Base-by-base conservation (phyloP, 2,797 vertebrate species). In the Girardinus metallicus region DNA sequence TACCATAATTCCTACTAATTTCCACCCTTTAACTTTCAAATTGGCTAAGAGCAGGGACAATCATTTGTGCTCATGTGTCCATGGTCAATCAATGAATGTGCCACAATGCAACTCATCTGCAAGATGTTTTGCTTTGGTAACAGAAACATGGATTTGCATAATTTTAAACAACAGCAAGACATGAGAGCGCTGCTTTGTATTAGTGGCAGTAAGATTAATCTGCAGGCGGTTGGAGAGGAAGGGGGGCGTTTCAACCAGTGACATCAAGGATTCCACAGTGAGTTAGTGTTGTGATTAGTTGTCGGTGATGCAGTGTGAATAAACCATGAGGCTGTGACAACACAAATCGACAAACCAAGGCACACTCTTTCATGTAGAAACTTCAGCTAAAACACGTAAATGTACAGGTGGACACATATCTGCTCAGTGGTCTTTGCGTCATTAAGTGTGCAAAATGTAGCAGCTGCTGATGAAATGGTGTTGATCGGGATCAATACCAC, bases 301-400 rank as follows among this genome's bases (percentile, higher is more conserved):
- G 47, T 78, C 21, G 51, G 70, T 18, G 5, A 80, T 73, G 60
- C 47, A 57, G 70, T 49, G 70, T 91, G 85, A 93, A 90, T 91
- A 91, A 93, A 82, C 78, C 73, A 91, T 83, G 81, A 81, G 83
- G 62, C 8, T 10, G 44, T 6, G n/a, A 75, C n/a, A 47, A 71
- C 77, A 87, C 79, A 26, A 86, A 88, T 90, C 89, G 81, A 74
- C 78, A 82, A 15, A 41, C 34, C 66, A 1, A 4, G 12, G 23
- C 7, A 15, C 60, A 74, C 26, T 72, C 12, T 12, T 46, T 15
- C 1, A 4, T 6, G 29, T 29, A 34, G 31, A 78, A 64, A 77
- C 16, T 39, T 18, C 39, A 1, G 43, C 21, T 53, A 41, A 66
- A 31, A 77, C 23, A 72, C 46, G 16, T 79, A 31, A 78, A 77